Percentiles rank a stretch among this genome's conserved stretches.
Conservation (phyloP, 2,888 invertebrate species). For the Tolmerus cingulatus region DNA sequence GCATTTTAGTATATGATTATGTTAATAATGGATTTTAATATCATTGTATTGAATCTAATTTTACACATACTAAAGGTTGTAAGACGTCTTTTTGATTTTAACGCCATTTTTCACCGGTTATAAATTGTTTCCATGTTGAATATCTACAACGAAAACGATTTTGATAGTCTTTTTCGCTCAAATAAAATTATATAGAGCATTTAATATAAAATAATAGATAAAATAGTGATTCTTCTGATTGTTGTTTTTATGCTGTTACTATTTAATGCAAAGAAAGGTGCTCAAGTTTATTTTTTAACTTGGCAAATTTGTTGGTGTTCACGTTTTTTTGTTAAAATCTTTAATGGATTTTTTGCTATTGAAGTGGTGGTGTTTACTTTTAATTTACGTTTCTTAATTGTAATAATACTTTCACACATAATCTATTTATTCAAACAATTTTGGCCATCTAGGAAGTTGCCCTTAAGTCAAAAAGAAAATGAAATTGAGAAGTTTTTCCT, state of each 20-base stretch:
- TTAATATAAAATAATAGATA: neutral
- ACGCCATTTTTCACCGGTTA: neutral
- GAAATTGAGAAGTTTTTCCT: slow-evolving; percentile 31
- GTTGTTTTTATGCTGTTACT: slow-evolving; percentile 32
- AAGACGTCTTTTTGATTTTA: too few relatives aligned
- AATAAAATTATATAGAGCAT: too few relatives aligned
- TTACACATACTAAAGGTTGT: too few relatives aligned
- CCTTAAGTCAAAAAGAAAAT: slow-evolving; percentile 28
- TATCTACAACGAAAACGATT: neutral
- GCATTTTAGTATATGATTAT: too few relatives aligned
- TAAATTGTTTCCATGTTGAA: neutral
- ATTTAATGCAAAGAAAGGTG: neutral
- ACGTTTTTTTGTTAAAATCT: slow-evolving; percentile 26
- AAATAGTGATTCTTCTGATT: neutral
- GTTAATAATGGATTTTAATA: too few relatives aligned
- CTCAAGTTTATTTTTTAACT: neutral
- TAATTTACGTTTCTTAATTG: slow-evolving; percentile 18
- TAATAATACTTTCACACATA: slow-evolving; percentile 31
- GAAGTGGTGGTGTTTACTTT: slow-evolving; percentile 45
- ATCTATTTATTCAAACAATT: slow-evolving; percentile 27
- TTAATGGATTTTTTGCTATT: slow-evolving; percentile 40
- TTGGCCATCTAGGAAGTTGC: slow-evolving; percentile 26
- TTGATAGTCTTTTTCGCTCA: neutral
- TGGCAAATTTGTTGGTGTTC: slow-evolving; percentile 26
- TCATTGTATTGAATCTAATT: too few relatives aligned